Conservation (phyloP, 2,888 invertebrate genomes). For the Sicus ferrugineus region DNA sequence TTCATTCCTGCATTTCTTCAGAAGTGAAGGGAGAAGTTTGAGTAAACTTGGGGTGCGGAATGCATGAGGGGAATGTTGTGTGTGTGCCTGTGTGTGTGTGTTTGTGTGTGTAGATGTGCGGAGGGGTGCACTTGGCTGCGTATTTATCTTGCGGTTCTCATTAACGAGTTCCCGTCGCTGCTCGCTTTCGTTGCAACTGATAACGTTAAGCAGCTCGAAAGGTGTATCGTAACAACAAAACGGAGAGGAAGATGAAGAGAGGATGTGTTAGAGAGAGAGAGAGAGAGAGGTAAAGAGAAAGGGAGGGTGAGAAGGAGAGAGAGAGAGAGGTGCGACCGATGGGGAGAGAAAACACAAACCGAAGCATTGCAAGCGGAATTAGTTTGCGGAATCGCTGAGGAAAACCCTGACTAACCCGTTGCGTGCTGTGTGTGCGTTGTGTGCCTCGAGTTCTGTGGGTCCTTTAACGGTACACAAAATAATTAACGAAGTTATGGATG, state of each 20-base stretch:
- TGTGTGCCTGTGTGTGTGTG: neutral
- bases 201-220: conserved; percentile 23
- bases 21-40: conserved; percentile 13
- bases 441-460: neutral
- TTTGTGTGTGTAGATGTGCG: neutral
- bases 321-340: too few species aligned
- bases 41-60: conserved; percentile 22
- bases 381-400: conserved; percentile 24
- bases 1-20: conserved; percentile 11
- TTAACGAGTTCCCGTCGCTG: conserved; percentile 2
- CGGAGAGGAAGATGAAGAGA: neutral
- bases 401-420: conserved; percentile 25
- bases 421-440: neutral
- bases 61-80: neutral
- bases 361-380: conserved; percentile 7
- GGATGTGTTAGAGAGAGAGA: too few species aligned
- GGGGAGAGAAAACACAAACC: neutral
- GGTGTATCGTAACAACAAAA: neutral
- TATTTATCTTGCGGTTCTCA: conserved; percentile 23
- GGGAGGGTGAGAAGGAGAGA: too few species aligned
- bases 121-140: neutral
- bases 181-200: conserved; percentile 17
- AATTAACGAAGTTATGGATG: conserved; percentile 20
- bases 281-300: too few species aligned
- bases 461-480: neutral